Base-by-base conservation (phyloP, 1,140 invertebrate species). In the Ladona fulva region DNA sequence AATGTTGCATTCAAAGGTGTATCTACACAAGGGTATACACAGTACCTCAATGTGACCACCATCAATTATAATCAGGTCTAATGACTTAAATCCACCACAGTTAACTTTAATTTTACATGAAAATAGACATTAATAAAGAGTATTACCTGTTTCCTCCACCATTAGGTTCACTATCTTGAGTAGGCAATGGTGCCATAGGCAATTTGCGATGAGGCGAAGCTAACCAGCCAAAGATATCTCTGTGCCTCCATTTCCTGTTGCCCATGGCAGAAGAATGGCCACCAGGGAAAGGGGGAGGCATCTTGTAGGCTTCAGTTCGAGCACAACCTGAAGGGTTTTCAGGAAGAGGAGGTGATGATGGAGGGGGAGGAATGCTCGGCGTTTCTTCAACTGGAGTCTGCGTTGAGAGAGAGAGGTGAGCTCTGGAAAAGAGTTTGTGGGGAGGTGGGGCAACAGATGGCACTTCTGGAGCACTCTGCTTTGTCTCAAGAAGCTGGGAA, bases 151-250 rank as follows among this genome's bases (percentile, higher is more conserved):
- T 82, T 66, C 80, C 81, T 77, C 80, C 81, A 12, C 81, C 52
- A 66, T 66, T 25, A 22, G 79, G 76, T 73, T 78, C 76, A 37
- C 80, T 80, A 84, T 84, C 85, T 84, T 88, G 86, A 7, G 85
- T 82, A 78, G 84, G 84, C 0, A 84, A 78, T 24, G 86, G 82
- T 78, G 88, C 82, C 76, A 87, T 87, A 44, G 89, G 92, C 82
- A 92, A 92, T 78, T 92, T 90, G 79, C 96, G 88, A 85, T 97
- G 95, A 75, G 92, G 90, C 0, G 96, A 98, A 12, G 96, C 94
- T 79, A 98, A 86, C 94, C 96, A 98, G 80, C 94, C 94, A 82
- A 98, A 98, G 92, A 97, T 96, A 82, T 98, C 97, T 66, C 52
- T 66, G 14, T 66, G 52, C 52, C n/a, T 16, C 52, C 52, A 66